Evolutionary conservation across 2,113 vertebrate genomes (phyloP).

Genomic region (Phyllostomus hastatus): DNA sequence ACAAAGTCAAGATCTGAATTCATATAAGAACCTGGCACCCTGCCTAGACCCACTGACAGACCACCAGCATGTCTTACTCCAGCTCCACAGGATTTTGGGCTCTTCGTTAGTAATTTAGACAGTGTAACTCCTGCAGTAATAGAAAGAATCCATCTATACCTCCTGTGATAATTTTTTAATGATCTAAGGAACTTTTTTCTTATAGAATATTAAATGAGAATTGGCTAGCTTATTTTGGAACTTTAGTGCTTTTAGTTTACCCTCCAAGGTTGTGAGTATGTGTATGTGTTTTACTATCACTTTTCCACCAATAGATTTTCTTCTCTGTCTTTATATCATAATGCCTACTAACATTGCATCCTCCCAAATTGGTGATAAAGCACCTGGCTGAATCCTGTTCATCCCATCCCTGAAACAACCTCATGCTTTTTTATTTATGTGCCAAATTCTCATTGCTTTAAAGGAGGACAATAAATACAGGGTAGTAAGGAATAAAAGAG

Average conservation of each 20-base stretch:
- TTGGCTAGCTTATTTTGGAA: neutral
- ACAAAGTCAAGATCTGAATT: neutral
- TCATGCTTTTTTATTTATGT: conserved; percentile 38
- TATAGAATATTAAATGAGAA: neutral
- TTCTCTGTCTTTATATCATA: conserved; percentile 12
- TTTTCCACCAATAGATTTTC: neutral
- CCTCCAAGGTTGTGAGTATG: neutral
- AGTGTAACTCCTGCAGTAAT: neutral
- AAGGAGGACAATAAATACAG: conserved; percentile 5
- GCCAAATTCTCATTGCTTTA: conserved; percentile 30
- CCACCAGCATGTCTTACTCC: neutral
- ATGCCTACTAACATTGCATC: conserved; percentile 1
- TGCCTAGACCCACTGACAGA: neutral
- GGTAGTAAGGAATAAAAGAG: neutral
- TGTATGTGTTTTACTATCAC: neutral
- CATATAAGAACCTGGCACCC: neutral
- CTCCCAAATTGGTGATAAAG: conserved; percentile 64
- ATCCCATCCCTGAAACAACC: conserved; percentile 15
- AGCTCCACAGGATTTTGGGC: neutral
- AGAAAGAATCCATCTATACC: neutral
- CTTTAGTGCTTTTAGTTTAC: neutral
- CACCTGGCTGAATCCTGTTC: conserved; percentile 50
- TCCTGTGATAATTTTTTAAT: neutral
- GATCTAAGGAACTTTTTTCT: neutral
- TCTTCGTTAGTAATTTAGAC: neutral